Conservation (phyloP, 2,888 invertebrate species). For the Caenorhabditis auriculariae region DNA sequence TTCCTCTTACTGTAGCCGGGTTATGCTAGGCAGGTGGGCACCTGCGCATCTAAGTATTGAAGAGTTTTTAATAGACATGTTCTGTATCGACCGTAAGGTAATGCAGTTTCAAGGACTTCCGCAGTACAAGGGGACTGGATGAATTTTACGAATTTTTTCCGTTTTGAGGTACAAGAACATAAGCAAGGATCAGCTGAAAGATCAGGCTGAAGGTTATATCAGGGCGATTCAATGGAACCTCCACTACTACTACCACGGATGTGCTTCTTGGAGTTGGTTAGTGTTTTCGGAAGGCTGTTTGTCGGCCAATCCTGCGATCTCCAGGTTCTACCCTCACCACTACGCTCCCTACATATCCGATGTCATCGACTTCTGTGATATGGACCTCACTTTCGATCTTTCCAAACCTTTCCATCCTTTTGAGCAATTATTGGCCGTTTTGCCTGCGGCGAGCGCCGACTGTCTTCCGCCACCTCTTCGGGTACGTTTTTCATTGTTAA, state of each 20-base stretch:
- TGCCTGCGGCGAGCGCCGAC: conserved; percentile 82
- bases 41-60: no score
- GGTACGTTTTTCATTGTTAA: conserved; percentile 58
- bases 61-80: no score
- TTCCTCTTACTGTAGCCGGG: no score
- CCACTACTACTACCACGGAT: conserved; percentile 92
- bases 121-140: no score
- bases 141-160: not conserved
- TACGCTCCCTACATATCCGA: conserved; percentile 96
- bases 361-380: conserved; percentile 76
- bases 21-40: no score
- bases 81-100: no score
- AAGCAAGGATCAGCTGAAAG: conserved; percentile 78
- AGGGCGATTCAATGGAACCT: conserved; percentile 94
- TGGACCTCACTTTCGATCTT: conserved; percentile 80
- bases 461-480: conserved; percentile 80
- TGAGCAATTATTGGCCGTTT: conserved; percentile 83
- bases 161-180: conserved; percentile 78
- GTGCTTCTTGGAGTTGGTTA: conserved; percentile 96
- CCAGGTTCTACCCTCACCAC: conserved; percentile 84
- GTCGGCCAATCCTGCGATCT: not conserved
- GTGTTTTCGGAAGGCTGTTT: conserved; percentile 28
- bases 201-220: conserved; percentile 85
- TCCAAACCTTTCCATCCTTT: conserved; percentile 89
- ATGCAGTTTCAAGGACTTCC: no score